Evolutionary conservation across 1,140 invertebrate genomes (phyloP).

Genomic region (Cardiocondyla obscurior): DNA sequence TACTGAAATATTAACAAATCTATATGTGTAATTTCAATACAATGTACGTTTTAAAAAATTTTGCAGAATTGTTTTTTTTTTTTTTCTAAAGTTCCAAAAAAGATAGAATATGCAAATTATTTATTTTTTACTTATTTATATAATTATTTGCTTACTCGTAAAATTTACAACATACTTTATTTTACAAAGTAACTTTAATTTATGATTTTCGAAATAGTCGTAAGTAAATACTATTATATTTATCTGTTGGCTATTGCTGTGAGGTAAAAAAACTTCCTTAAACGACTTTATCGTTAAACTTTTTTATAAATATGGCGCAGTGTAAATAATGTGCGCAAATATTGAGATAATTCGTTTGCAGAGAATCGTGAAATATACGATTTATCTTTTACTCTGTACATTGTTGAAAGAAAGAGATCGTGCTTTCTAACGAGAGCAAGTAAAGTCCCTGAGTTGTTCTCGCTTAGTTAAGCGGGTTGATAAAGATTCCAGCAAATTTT

Average conservation of each 20-base stretch:
- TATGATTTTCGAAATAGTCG: neutral
- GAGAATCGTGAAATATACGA: neutral
- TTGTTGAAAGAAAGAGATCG: neutral
- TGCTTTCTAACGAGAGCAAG: neutral
- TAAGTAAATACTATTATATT: slow-evolving; percentile 12
- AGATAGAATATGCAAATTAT: neutral
- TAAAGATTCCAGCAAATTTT: neutral
- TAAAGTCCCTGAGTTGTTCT: slow-evolving; percentile 27
- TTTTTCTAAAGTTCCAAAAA: neutral
- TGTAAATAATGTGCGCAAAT: neutral
- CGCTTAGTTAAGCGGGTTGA: neutral
- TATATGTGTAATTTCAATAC: neutral
- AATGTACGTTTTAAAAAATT: neutral
- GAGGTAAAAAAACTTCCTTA: neutral
- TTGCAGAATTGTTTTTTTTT: neutral
- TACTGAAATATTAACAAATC: neutral
- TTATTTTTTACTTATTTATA: neutral
- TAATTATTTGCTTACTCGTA: neutral
- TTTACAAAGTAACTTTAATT: neutral
- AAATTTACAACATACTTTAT: neutral
- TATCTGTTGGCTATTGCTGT: neutral
- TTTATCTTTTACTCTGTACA: neutral
- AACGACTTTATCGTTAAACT: neutral
- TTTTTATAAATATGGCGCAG: neutral
- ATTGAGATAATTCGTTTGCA: neutral